Percentiles rank a stretch among this genome's conserved stretches.
Evolutionary conservation across 1,140 invertebrate genomes (phyloP).

Genomic region (Anastrepha ludens): DNA sequence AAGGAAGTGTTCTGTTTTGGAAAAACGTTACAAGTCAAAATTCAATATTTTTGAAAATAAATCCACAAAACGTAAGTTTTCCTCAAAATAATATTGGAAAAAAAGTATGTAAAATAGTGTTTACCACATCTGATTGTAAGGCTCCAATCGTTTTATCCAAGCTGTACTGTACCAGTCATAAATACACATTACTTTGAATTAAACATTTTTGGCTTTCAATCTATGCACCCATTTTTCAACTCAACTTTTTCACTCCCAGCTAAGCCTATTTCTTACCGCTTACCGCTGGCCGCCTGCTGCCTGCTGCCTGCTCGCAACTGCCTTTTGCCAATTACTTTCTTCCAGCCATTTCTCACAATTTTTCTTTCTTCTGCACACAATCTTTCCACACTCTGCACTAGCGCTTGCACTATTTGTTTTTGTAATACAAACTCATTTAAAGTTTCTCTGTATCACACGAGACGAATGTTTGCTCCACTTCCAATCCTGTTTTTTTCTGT

Average conservation of each 20-base stretch:
- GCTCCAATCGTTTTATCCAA: background rate
- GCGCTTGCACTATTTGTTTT: background rate
- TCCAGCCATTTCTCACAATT: background rate
- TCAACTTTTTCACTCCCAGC: background rate
- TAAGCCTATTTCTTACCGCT: background rate
- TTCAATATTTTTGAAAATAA: too few relatives aligned
- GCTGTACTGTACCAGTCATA: background rate
- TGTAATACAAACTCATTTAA: conserved; percentile 33
- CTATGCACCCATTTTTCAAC: background rate
- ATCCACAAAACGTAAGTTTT: too few relatives aligned
- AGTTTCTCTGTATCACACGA: conserved; percentile 12
- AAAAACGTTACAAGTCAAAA: too few relatives aligned
- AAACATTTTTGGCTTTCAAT: background rate
- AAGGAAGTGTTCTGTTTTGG: too few relatives aligned
- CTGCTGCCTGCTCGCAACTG: background rate
- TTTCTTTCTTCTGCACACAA: background rate
- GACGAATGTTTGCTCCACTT: conserved; percentile 22
- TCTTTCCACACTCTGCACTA: background rate
- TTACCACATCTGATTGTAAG: too few relatives aligned
- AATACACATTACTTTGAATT: background rate
- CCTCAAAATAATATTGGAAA: too few relatives aligned
- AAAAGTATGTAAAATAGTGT: too few relatives aligned
- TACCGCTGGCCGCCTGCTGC: background rate
- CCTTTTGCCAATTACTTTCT: background rate
- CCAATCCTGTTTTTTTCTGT: background rate